A percentile compares a stretch with the other conserved stretches of the same genome.
phyloP scores from a whole-genome alignment of 2,113 vertebrate species.

The Myotis davidii region DNA sequence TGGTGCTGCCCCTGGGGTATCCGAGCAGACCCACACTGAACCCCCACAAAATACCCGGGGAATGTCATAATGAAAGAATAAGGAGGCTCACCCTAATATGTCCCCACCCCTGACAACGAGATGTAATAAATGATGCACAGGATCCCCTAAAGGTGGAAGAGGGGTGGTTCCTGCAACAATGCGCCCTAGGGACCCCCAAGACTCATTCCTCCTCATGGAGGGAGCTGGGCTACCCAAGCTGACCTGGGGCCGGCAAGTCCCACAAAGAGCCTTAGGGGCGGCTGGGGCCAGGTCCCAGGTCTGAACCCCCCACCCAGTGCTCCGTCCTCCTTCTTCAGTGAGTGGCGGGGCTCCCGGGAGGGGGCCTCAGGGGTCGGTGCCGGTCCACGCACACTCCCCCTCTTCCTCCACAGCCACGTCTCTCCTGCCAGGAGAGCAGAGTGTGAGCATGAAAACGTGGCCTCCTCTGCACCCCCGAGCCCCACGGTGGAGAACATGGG shows the following conservation, averaged over 20 bases:
- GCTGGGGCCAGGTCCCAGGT: not conserved
- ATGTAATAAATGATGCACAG: not conserved
- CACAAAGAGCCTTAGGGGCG: not conserved
- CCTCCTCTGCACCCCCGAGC: no score
- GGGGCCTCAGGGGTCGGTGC: no score
- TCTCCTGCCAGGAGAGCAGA: not conserved
- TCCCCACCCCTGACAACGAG: not conserved
- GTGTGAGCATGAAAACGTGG: no score
- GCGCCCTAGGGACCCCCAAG: not conserved
- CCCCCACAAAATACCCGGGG: not conserved
- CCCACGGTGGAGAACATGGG: no score
- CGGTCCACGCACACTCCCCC: fast-evolving
- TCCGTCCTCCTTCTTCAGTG: not conserved
- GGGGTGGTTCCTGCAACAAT: not conserved
- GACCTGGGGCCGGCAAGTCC: no score
- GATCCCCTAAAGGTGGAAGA: not conserved
- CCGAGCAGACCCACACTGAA: not conserved
- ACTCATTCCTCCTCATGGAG: not conserved
- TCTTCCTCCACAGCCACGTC: no score
- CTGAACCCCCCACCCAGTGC: not conserved
- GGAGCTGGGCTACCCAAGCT: not conserved
- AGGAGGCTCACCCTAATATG: not conserved
- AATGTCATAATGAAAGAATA: not conserved
- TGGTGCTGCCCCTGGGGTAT: no score
- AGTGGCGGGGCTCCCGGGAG: not conserved